Evolutionary conservation across 2,888 invertebrate genomes (phyloP).

Genomic region (Ornithoptera priamus): DNA sequence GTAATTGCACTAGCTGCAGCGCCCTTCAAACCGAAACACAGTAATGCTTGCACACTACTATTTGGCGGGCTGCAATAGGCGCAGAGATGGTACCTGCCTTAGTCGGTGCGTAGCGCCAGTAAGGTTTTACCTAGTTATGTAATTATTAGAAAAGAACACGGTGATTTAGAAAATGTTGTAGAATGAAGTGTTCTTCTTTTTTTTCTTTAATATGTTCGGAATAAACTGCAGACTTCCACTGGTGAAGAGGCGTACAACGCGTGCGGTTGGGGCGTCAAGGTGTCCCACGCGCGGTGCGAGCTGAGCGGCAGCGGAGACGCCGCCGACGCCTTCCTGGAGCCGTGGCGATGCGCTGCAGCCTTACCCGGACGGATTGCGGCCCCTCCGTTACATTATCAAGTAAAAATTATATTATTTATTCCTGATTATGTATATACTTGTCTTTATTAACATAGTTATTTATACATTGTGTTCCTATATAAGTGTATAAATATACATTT

Average conservation of each 20-base stretch:
- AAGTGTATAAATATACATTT: too few relatives aligned
- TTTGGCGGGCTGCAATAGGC: too few relatives aligned
- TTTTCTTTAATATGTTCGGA: background rate
- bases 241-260: constrained; percentile 56
- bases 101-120: too few relatives aligned
- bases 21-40: too few relatives aligned
- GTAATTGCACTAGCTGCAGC: too few relatives aligned
- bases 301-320: constrained; percentile 49
- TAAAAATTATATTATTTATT: constrained; percentile 29
- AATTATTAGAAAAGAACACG: too few relatives aligned
- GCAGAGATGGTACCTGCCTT: too few relatives aligned
- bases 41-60: too few relatives aligned
- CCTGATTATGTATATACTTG: too few relatives aligned
- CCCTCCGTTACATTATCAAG: constrained; percentile 65
- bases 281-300: constrained; percentile 66
- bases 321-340: constrained; percentile 55
- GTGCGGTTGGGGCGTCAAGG: constrained; percentile 68
- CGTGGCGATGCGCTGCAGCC: constrained; percentile 67
- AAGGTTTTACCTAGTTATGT: too few relatives aligned
- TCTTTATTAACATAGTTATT: too few relatives aligned
- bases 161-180: background rate
- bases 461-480: too few relatives aligned
- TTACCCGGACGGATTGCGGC: constrained; percentile 67
- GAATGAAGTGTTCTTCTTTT: background rate
- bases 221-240: constrained; percentile 50